A percentile compares a stretch with the other conserved stretches of the same genome.
Conservation (phyloP, 1,140 invertebrate species). For the Lepidurus packardi region DNA sequence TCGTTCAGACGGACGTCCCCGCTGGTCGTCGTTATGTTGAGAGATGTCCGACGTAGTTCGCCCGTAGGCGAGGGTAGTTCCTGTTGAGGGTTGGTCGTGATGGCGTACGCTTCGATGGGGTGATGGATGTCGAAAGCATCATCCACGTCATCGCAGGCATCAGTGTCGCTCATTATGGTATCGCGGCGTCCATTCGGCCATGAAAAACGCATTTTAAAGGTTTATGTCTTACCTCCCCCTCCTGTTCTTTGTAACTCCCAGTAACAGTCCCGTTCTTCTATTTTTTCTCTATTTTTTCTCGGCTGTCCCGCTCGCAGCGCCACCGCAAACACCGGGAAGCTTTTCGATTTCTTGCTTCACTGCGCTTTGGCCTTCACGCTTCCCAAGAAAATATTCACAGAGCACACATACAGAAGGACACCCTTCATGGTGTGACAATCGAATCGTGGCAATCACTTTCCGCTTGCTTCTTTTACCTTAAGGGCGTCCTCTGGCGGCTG, state of each 20-base stretch:
- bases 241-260: not conserved
- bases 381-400: not conserved
- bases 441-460: not conserved
- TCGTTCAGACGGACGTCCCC: not conserved
- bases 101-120: constrained; percentile 6
- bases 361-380: not conserved
- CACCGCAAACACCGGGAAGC: not conserved
- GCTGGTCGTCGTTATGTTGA: not conserved
- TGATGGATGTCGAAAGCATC: not conserved
- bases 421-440: not conserved
- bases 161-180: constrained; percentile 12
- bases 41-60: not conserved
- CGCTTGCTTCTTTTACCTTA: not conserved
- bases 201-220: constrained; percentile 4
- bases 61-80: not conserved
- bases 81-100: not conserved
- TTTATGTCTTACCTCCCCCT: not conserved
- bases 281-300: not conserved
- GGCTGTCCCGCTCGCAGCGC: too few species aligned
- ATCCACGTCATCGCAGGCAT: not conserved
- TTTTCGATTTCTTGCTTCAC: not conserved
- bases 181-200: not conserved
- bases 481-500: not conserved
- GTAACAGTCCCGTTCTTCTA: not conserved
- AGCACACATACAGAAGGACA: not conserved